Conservation (phyloP, 2,888 invertebrate genomes). For the Enchytraeus crypticus region DNA sequence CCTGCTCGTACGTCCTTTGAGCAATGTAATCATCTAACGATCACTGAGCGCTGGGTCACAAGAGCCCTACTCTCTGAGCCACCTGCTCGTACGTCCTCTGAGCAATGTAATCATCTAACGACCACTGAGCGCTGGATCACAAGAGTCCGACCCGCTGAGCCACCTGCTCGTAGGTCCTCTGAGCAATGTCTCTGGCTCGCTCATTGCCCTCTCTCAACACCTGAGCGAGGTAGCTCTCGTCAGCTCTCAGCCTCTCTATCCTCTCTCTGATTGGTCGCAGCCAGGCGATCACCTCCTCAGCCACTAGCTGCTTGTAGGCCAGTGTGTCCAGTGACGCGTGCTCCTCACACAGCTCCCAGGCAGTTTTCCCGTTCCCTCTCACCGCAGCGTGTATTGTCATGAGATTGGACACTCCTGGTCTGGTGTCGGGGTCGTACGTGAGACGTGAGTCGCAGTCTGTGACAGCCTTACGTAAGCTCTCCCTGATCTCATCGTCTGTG, state of each 20-base stretch:
- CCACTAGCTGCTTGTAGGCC: constrained; percentile 65
- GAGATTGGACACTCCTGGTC: constrained; percentile 85
- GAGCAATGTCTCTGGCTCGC: constrained; percentile 59
- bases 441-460: constrained; percentile 70
- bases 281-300: constrained; percentile 64
- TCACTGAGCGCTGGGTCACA: too few species aligned
- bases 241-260: constrained; percentile 55
- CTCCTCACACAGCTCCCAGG: constrained; percentile 62
- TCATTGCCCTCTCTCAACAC: constrained; percentile 59
- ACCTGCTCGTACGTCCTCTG: constrained; percentile 60
- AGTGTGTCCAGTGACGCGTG: constrained; percentile 63
- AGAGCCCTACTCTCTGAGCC: constrained; percentile 55
- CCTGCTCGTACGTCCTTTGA: too few species aligned
- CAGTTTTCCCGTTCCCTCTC: constrained; percentile 57
- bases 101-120: too few species aligned
- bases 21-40: too few species aligned
- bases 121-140: too few species aligned
- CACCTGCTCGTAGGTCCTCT: constrained; percentile 59
- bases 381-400: constrained; percentile 71
- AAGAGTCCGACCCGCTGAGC: constrained; percentile 56
- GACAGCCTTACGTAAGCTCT: constrained; percentile 75
- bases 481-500: constrained; percentile 59
- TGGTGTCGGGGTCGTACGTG: constrained; percentile 65
- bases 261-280: constrained; percentile 62
- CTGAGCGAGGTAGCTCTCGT: constrained; percentile 58